Evolutionary conservation across 2,888 invertebrate genomes (phyloP), one percentile per base, ranked within the genome.

Genomic region (Pyrochroa serraticornis): DNA sequence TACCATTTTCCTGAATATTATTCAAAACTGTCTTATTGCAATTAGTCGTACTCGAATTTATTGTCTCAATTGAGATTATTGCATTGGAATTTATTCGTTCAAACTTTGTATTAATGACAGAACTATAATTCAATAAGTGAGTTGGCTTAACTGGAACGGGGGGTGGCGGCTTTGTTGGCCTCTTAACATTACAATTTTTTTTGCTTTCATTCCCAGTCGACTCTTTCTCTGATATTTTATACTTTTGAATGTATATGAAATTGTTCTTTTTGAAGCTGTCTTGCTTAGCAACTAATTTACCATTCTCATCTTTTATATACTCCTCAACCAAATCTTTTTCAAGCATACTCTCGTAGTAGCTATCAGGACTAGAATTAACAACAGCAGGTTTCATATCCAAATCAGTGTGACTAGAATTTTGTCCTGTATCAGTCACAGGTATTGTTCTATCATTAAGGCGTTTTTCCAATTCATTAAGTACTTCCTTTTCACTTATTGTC

Each of bases 91-190:
- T 52, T 14, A 46, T 59, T 22, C 22, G 2, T 22, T 22, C 22
- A 22, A 2, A 22, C 31, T 52, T 51, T 5, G 54, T 46, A 33
- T 50, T 59, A 42, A 43, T 59, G 43, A 62, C 41, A 22, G 22
- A 22, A 22, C 3, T 22, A 5, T 22, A 5, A 22, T 22, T 22
- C 22, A 22, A 22, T 45, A 75, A 59, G 49, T 73, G 62, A 6
- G 67, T 68, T 8, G 87, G 88, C 78, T 88, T 88, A 0, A 79
- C 81, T 35, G 88, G 88, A 59, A 88, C 85, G 0, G 88, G 88
- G 1, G 88, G 88, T 7, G 88, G 88, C 3, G 83, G 75, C 74
- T 84, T 86, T 1, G 69, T 75, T 1, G 77, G 73, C 35, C 79
- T 71, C 67, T 76, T 78, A 38, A 73, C 55, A 5, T 62, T 14